Percentiles rank a stretch among this genome's conserved stretches.
These are phyloP conservation scores for Cyphomyrmex costatus DNA, from an alignment of 1,140 invertebrate species.

Conservation along the genomic window DNA sequence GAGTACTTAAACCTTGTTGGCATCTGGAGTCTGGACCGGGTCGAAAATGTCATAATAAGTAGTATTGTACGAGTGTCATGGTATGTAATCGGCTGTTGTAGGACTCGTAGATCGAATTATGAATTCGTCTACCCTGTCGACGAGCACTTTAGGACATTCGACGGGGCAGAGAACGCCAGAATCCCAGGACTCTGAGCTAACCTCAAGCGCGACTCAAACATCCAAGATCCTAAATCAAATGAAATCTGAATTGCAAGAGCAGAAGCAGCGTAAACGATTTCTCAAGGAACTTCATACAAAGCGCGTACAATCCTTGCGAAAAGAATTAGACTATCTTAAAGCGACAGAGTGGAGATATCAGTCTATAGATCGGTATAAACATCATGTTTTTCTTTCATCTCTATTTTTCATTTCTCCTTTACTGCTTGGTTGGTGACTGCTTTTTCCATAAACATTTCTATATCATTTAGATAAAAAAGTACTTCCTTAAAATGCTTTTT, in stretches of 20 bases:
- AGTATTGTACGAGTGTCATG: background rate
- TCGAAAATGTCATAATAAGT: no score
- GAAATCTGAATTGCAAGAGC: conserved; percentile 83
- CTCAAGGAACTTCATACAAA: conserved; percentile 88
- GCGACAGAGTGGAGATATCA: conserved; percentile 91
- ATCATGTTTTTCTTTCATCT: background rate
- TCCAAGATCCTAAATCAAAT: conserved; percentile 83
- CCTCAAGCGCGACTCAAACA: conserved; percentile 77
- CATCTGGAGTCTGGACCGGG: no score
- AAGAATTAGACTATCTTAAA: conserved; percentile 90
- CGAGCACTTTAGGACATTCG: conserved; percentile 80
- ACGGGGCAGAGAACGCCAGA: conserved; percentile 80
- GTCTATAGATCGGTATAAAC: conserved; percentile 83
- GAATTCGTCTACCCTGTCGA: conserved; percentile 82
- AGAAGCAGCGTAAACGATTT: conserved; percentile 81
- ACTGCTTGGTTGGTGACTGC: background rate
- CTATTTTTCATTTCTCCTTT: background rate
- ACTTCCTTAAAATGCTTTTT: no score
- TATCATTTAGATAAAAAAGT: background rate
- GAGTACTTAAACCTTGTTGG: no score
- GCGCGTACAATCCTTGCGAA: conserved; percentile 89
- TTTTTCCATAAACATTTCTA: background rate
- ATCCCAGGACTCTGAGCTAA: conserved; percentile 82
- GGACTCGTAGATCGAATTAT: conserved; percentile 72
- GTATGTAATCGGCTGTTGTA: background rate